Evolutionary conservation across 2,113 vertebrate species (phyloP).

Genomic region (Sterrhoptilus dennistouni): DNA sequence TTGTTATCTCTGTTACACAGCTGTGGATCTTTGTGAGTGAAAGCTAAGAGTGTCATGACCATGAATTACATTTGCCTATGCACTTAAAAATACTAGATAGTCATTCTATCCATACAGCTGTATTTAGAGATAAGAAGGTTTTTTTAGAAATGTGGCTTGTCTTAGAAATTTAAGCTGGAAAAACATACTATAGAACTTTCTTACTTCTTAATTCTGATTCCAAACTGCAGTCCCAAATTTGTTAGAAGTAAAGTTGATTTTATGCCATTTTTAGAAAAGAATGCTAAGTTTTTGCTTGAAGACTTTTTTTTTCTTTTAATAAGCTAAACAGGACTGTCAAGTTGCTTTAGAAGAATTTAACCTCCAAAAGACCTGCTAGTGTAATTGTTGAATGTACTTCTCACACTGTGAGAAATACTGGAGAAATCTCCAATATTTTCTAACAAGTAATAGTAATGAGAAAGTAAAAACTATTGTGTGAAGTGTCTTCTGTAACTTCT

Average conservation of each 20-base stretch:
- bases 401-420: neutral
- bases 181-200: rapidly evolving
- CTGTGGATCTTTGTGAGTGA: neutral
- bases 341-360: neutral
- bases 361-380: neutral
- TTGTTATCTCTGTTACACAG: neutral
- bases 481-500: neutral
- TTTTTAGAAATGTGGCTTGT: neutral
- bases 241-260: neutral
- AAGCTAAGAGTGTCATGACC: neutral
- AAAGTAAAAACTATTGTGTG: neutral
- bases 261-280: neutral
- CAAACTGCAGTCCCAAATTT: neutral
- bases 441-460: neutral
- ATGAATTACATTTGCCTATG: neutral
- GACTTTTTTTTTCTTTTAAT: neutral
- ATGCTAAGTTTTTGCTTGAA: neutral
- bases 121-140: neutral
- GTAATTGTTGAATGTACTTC: neutral
- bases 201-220: neutral
- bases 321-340: neutral
- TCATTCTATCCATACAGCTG: neutral
- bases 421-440: neutral
- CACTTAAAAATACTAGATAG: neutral
- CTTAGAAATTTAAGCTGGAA: neutral